Conservation (phyloP, 2,888 invertebrate genomes). For the Nysson spinosus region DNA sequence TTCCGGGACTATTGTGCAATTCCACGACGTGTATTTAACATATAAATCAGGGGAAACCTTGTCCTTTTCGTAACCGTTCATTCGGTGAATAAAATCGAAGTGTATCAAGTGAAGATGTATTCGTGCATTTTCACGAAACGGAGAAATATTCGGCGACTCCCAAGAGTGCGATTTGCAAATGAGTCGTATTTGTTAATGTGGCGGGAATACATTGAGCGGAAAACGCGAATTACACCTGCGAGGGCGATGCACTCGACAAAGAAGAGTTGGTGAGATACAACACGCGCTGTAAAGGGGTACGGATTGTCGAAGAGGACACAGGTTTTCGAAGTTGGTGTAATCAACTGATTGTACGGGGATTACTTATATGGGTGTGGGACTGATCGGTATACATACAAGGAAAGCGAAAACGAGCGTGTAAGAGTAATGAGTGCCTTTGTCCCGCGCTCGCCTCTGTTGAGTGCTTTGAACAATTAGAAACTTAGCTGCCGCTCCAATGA, state of each 20-base stretch:
- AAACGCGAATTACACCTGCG: slow-evolving; percentile 49
- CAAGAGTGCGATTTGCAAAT: slow-evolving; percentile 48
- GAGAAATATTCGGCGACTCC: slow-evolving; percentile 13
- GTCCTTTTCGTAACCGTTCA: background rate
- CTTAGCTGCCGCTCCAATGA: slow-evolving; percentile 18
- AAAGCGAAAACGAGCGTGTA: slow-evolving; percentile 27
- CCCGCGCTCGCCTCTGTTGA: slow-evolving; percentile 10
- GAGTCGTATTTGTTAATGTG: slow-evolving; percentile 52
- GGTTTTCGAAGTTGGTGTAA: slow-evolving; percentile 42
- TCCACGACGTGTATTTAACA: no score
- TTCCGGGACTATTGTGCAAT: no score
- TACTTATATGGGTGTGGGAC: slow-evolving; percentile 33
- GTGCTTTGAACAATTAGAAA: slow-evolving; percentile 33
- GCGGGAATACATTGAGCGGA: slow-evolving; percentile 43
- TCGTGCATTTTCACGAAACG: slow-evolving; percentile 1
- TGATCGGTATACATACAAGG: slow-evolving; percentile 30
- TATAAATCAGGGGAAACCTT: no score
- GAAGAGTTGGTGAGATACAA: slow-evolving; percentile 38
- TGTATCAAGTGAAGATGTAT: slow-evolving; percentile 14
- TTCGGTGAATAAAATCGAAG: slow-evolving; percentile 16
- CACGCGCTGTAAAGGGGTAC: slow-evolving; percentile 7
- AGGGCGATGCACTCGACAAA: slow-evolving; percentile 36
- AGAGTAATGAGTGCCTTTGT: slow-evolving; percentile 39
- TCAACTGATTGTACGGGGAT: slow-evolving; percentile 43
- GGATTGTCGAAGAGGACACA: slow-evolving; percentile 1